Evolutionary conservation across 2,888 invertebrate genomes (phyloP).

Genomic region (Boloria selene): DNA sequence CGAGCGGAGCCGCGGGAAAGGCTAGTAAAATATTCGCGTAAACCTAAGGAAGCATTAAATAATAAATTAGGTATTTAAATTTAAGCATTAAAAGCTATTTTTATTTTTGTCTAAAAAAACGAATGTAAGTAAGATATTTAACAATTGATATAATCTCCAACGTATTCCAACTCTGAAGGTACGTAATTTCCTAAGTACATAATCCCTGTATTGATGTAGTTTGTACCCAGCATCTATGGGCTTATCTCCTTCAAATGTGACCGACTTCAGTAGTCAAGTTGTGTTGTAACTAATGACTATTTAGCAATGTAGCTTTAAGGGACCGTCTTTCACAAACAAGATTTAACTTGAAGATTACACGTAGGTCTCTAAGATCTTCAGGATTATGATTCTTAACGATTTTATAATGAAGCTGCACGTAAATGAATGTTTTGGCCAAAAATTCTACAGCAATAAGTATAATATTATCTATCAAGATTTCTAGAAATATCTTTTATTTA

Average conservation of each 20-base stretch:
- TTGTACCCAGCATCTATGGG: not conserved
- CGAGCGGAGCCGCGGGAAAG: too few species aligned
- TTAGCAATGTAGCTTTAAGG: conserved; percentile 21
- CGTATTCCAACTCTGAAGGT: not conserved
- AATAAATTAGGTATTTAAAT: too few species aligned
- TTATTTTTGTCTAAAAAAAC: too few species aligned
- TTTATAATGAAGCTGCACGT: not conserved
- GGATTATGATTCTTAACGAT: not conserved
- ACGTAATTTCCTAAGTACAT: conserved; percentile 1
- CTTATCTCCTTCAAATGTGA: conserved; percentile 19
- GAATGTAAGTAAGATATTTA: too few species aligned
- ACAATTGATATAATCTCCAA: too few species aligned
- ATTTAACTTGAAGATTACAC: not conserved
- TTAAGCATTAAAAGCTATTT: too few species aligned
- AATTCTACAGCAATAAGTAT: not conserved
- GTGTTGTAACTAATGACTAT: conserved; percentile 14
- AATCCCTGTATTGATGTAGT: conserved; percentile 3
- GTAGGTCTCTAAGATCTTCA: not conserved
- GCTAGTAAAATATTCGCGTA: too few species aligned
- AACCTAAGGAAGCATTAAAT: too few species aligned
- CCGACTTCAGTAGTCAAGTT: conserved; percentile 7
- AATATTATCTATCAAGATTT: not conserved
- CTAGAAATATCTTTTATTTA: not conserved
- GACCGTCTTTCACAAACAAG: conserved; percentile 13
- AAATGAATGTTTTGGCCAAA: too few species aligned